Conservation (phyloP, 2,797 vertebrate species). For the Coregonus suidteri region DNA sequence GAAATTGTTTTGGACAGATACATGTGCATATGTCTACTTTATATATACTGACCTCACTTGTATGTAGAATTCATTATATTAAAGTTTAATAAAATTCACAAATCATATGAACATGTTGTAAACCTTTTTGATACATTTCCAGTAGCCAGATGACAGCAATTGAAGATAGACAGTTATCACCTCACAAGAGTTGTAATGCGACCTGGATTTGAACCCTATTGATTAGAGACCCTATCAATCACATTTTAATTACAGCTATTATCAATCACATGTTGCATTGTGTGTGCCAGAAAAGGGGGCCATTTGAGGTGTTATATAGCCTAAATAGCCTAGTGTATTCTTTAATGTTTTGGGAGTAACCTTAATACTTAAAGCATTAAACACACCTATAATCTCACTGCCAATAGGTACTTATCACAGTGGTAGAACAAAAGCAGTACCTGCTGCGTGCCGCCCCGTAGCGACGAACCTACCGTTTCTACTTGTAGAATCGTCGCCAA, state of each 20-base stretch:
- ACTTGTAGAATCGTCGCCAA: no score
- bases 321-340: not conserved
- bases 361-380: not conserved
- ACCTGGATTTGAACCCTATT: not conserved
- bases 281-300: not conserved
- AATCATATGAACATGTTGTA: not conserved
- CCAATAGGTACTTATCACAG: no score
- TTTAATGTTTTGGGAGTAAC: not conserved
- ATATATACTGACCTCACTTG: no score
- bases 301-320: not conserved
- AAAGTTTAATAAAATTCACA: not conserved
- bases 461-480: no score
- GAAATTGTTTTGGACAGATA: no score
- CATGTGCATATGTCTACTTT: no score
- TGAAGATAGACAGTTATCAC: not conserved
- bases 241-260: not conserved
- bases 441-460: no score
- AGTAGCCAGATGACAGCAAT: not conserved
- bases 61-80: not conserved
- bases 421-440: no score
- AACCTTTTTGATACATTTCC: not conserved
- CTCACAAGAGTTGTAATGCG: not conserved
- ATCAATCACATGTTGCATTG: slow-evolving; percentile 1
- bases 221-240: not conserved
- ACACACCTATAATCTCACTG: no score